Base-by-base conservation (phyloP, 2,888 invertebrate genomes). In the Sphinx pinastri region DNA sequence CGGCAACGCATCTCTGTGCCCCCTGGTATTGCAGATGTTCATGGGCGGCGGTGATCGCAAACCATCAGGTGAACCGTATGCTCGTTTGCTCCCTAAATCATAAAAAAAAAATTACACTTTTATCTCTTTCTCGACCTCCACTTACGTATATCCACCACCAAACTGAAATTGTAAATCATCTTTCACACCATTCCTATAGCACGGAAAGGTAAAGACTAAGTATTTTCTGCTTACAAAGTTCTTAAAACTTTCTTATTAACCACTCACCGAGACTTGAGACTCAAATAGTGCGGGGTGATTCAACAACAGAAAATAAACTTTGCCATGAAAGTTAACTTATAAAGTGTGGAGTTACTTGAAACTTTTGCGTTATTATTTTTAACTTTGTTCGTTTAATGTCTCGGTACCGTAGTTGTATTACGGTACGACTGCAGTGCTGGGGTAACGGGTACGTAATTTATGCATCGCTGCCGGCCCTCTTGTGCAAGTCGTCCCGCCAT, bases 181-280 rank as follows among this genome's bases (percentile, higher is more conserved):
- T 25, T 25, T 25, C 25, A 25, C 25, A 25, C 25, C 25, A 25
- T 25, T 25, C 25, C 1, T 25, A 25, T 38, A 45, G 16, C 16
- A 12, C 8, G 10, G 47, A 60, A 10, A 16, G 11, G 11, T 19
- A 63, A 47, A 60, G 60, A 60, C 60, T 12, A n/a, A 49, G 63
- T 73, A 71, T 45, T 38, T 68, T 71, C 75, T 79, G 74, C 74
- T 77, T 79, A 77, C 76, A 72, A 76, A 76, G 76, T 73, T 68
- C 72, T 76, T 73, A 73, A 72, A 79, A 79, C 74, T 79, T 79
- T 76, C 71, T 75, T 76, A 76, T 76, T 79, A 76, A 72, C 75
- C 72, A 71, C 78, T 76, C 74, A 72, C 77, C 73, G 72, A 71
- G 49, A 49, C 63, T 49, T 19, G 63, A 47, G 47, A 63, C 63